Evolutionary conservation across 2,888 invertebrate genomes (phyloP).

Genomic region (Acrobasis suavella): DNA sequence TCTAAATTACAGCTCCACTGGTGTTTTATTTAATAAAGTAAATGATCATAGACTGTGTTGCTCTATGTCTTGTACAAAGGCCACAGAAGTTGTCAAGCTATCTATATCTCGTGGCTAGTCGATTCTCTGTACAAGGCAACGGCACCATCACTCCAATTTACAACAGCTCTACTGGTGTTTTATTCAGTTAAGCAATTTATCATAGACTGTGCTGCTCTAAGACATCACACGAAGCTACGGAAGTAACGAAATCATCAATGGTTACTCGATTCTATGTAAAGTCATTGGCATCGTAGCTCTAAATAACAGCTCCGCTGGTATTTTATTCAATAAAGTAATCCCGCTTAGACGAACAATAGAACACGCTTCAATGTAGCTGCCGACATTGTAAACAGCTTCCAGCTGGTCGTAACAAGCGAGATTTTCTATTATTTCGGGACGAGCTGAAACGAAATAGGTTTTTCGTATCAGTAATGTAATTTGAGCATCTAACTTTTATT

Average conservation of each 20-base stretch:
- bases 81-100: no score
- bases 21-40: no score
- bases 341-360: conserved; percentile 13
- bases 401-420: background rate
- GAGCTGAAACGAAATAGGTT: no score
- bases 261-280: background rate
- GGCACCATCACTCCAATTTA: background rate
- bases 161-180: no score
- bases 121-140: background rate
- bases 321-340: conserved; percentile 15
- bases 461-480: no score
- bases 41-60: no score
- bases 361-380: background rate
- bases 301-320: conserved; percentile 5
- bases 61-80: no score
- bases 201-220: no score
- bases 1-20: background rate
- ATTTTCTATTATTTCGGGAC: background rate
- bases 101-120: background rate
- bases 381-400: background rate
- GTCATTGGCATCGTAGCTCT: background rate
- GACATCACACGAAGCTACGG: no score
- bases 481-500: no score
- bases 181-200: no score
- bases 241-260: no score